phyloP scores from a whole-genome alignment of 1,140 invertebrate species.

The Drosophila insularis region DNA sequence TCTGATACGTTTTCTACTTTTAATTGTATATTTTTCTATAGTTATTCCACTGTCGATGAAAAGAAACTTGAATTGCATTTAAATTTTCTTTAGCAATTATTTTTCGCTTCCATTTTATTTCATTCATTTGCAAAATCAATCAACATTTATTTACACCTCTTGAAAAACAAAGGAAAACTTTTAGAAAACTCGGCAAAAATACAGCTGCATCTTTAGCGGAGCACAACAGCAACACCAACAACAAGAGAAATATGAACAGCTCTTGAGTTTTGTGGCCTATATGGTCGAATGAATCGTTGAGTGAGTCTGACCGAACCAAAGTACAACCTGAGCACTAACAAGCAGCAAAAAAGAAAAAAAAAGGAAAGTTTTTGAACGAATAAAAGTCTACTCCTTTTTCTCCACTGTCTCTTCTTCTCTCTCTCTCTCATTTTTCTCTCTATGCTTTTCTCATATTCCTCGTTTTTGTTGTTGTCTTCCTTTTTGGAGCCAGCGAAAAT shows the following conservation, averaged over 20 bases:
- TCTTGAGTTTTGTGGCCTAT: constrained; percentile 35
- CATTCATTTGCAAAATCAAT: constrained; percentile 3
- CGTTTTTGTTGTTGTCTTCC: not conserved
- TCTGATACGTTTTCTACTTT: not conserved
- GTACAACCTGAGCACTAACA: constrained; percentile 33
- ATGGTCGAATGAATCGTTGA: constrained; percentile 37
- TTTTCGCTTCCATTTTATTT: not conserved
- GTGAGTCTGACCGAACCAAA: constrained; percentile 45
- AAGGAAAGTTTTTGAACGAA: constrained; percentile 2
- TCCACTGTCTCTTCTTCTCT: not conserved
- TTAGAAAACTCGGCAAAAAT: not conserved
- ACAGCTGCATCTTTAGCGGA: not conserved
- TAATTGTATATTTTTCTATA: not conserved
- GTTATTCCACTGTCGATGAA: not conserved
- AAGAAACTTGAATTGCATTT: not conserved
- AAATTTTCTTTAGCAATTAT: not conserved
- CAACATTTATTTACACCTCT: constrained; percentile 9
- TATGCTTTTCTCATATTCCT: constrained; percentile 1
- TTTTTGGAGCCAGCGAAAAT: constrained; percentile 36
- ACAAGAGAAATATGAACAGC: constrained; percentile 2
- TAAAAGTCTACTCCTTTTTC: not conserved
- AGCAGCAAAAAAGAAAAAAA: constrained; percentile 33
- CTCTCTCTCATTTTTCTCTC: not conserved
- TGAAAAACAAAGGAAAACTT: not conserved
- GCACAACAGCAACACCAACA: not conserved